These are phyloP conservation scores for Clinocottus analis DNA, from an alignment of 2,113 vertebrate species.

Conservation along the genomic window DNA sequence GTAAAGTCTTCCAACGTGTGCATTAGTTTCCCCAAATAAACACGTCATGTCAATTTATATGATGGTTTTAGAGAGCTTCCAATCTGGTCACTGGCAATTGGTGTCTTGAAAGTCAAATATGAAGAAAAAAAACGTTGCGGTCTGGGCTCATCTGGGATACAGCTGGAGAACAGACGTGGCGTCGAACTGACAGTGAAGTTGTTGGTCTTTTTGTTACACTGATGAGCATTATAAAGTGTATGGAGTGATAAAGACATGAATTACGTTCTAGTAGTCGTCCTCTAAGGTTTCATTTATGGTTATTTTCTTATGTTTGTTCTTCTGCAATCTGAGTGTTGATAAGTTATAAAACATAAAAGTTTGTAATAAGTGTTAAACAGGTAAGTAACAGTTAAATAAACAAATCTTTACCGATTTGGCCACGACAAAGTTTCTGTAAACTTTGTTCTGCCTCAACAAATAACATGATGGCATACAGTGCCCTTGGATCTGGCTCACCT, in stretches of 20 bases:
- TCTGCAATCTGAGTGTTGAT: background rate
- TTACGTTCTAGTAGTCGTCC: background rate
- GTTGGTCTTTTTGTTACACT: conserved; percentile 22
- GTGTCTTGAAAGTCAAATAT: conserved; percentile 54
- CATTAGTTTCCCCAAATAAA: conserved; percentile 32
- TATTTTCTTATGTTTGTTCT: background rate
- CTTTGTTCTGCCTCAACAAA: conserved; percentile 16
- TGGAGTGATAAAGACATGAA: conserved; percentile 12
- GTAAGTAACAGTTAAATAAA: background rate
- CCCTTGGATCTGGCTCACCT: conserved; percentile 33
- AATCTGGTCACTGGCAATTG: conserved; percentile 35
- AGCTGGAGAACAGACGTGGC: conserved; percentile 58
- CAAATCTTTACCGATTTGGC: background rate
- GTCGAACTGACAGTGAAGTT: background rate
- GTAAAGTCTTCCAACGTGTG: conserved; percentile 28
- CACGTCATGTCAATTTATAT: conserved; percentile 51
- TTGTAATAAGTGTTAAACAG: background rate
- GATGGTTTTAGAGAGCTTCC: conserved; percentile 35
- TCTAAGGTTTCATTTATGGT: background rate
- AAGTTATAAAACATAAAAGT: background rate
- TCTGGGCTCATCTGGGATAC: conserved; percentile 29
- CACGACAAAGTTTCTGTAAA: conserved; percentile 22
- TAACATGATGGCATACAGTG: background rate
- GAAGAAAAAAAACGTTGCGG: conserved; percentile 49
- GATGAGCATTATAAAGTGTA: conserved; percentile 7